These are phyloP conservation scores for Ceyx melanurus DNA, from an alignment of 2,113 vertebrate species.

Conservation along the genomic window DNA sequence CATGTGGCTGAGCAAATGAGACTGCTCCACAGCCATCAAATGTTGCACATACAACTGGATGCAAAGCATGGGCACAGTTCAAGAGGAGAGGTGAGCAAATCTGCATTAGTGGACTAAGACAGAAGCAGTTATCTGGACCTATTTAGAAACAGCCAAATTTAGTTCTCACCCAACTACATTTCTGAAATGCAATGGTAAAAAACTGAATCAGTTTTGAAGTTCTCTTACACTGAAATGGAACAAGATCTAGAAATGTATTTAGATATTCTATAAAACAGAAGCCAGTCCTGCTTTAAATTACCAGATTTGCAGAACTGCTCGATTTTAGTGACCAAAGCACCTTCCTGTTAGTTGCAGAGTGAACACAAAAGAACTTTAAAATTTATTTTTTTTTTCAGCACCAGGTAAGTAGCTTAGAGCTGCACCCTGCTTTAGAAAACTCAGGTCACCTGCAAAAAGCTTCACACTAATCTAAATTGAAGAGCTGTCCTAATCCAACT, in stretches of 20 bases:
- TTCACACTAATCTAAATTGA: neutral
- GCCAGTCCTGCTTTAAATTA: neutral
- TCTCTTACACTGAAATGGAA: neutral
- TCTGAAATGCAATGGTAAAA: conserved; percentile 4
- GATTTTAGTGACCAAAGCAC: neutral
- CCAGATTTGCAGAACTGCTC: neutral
- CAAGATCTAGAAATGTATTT: neutral
- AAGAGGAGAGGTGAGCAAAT: neutral
- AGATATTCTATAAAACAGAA: neutral
- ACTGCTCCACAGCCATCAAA: neutral
- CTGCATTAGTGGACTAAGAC: neutral
- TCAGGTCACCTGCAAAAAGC: neutral
- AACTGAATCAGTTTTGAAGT: neutral
- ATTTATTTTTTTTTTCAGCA: neutral
- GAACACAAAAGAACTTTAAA: neutral
- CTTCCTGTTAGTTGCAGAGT: neutral
- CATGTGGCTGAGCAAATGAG: neutral
- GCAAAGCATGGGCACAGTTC: neutral
- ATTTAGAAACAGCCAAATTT: neutral
- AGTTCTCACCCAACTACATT: neutral
- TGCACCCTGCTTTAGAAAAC: neutral
- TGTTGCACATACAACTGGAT: neutral
- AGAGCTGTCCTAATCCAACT: neutral
- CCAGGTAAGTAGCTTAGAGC: neutral
- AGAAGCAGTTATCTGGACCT: neutral